Evolutionary conservation across 1,140 invertebrate species (phyloP).

Genomic region (Hestina assimilis): DNA sequence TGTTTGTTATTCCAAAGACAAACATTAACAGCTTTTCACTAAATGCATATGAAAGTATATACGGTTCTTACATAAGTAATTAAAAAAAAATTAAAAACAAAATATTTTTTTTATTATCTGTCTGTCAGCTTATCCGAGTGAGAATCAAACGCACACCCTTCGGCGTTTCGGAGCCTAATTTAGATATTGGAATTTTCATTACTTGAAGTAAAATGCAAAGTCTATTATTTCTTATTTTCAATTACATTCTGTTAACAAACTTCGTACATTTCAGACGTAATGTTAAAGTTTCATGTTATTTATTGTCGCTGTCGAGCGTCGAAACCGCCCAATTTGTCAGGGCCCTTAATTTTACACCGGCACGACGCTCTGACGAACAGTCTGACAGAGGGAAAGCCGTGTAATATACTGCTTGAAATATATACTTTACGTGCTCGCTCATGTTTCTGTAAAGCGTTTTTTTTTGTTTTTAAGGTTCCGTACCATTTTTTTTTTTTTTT

Average conservation of each 20-base stretch:
- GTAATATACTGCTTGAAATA: constrained; percentile 32
- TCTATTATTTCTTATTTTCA: constrained; percentile 1
- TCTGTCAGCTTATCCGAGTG: too few relatives aligned
- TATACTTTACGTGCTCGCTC: constrained; percentile 26
- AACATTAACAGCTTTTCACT: too few relatives aligned
- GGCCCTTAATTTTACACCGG: constrained; percentile 27
- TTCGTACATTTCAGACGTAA: neutral
- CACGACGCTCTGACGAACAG: constrained; percentile 21
- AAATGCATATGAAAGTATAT: too few relatives aligned
- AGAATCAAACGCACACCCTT: too few relatives aligned
- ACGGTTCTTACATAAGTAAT: too few relatives aligned
- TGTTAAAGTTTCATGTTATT: constrained; percentile 25
- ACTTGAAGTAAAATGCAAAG: neutral
- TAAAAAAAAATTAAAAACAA: too few relatives aligned
- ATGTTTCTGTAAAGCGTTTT: too few relatives aligned
- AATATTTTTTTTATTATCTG: too few relatives aligned
- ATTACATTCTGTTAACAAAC: neutral
- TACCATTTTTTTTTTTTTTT: too few relatives aligned
- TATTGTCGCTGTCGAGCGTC: constrained; percentile 21
- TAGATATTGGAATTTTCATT: neutral
- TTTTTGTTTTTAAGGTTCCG: too few relatives aligned
- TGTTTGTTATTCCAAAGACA: too few relatives aligned
- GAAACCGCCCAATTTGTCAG: constrained; percentile 28
- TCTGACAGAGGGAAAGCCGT: constrained; percentile 8
- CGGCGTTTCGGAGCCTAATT: too few relatives aligned